Percentiles rank a stretch among this genome's conserved stretches.
phyloP scores from a whole-genome alignment of 2,113 vertebrate genomes.

The Dipodomys merriami region DNA sequence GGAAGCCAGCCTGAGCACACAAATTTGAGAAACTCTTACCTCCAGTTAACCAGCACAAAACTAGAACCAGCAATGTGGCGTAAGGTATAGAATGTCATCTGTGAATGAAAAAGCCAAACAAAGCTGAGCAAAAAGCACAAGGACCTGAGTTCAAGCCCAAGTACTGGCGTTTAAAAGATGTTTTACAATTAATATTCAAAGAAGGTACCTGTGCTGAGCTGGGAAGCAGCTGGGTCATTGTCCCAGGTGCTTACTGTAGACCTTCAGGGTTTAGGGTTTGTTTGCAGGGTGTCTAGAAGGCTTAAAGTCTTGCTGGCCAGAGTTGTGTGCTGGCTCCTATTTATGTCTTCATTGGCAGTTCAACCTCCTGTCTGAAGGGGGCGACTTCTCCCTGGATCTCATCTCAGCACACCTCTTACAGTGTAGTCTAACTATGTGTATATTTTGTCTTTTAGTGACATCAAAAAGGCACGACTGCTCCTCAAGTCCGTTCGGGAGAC shows the following conservation, averaged over 20 bases:
- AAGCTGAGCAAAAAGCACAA: no score
- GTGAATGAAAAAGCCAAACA: no score
- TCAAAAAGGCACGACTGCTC: slow-evolving; percentile 97
- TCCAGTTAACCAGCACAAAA: no score
- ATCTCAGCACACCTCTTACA: accelerated
- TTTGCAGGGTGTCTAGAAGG: background rate
- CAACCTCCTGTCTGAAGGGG: background rate
- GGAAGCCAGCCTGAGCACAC: no score
- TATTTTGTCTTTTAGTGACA: slow-evolving; percentile 88
- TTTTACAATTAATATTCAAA: background rate
- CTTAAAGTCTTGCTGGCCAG: no score
- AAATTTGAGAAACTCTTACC: no score
- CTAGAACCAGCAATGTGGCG: no score
- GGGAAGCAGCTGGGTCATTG: background rate
- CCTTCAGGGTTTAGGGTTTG: background rate
- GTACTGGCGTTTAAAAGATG: no score
- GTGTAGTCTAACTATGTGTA: background rate
- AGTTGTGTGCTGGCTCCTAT: background rate
- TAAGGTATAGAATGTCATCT: no score
- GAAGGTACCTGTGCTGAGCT: background rate
- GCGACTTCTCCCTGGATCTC: background rate
- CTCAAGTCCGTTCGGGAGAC: slow-evolving; percentile 98
- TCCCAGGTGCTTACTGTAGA: background rate
- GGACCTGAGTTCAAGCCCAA: no score
- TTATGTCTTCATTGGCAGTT: background rate